A percentile compares a stretch with the other conserved stretches of the same genome.
These are phyloP conservation scores for Poeciliopsis infans DNA, from an alignment of 2,797 vertebrate species.

Conservation along the genomic window DNA sequence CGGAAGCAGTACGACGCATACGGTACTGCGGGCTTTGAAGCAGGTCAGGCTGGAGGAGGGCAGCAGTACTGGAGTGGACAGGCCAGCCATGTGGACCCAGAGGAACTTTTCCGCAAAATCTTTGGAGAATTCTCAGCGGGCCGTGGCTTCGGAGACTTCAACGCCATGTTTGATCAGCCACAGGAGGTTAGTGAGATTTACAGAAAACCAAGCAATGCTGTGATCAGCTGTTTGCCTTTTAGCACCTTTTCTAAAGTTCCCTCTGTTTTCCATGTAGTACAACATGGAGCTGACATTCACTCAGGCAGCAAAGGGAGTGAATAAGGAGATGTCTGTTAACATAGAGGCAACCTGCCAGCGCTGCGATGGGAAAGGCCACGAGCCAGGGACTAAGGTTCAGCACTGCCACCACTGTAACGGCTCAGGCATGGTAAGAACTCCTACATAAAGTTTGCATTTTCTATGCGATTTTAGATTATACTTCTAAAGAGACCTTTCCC, in stretches of 20 bases:
- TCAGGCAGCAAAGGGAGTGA: constrained; percentile 97
- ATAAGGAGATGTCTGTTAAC: constrained; percentile 92
- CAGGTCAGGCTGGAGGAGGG: constrained; percentile 74
- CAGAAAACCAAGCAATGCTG: background rate
- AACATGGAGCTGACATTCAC: constrained; percentile 95
- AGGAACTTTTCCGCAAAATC: constrained; percentile 97
- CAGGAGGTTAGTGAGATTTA: constrained; percentile 85
- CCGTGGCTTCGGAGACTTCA: constrained; percentile 89
- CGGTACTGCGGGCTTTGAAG: constrained; percentile 86
- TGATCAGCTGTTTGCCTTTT: constrained; percentile 9
- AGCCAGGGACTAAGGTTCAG: constrained; percentile 92
- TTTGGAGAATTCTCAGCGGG: constrained; percentile 94
- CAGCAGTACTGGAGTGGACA: constrained; percentile 88
- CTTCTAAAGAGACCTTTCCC: background rate
- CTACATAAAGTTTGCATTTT: fast-evolving
- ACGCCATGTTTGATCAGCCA: constrained; percentile 89
- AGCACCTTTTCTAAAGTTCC: background rate
- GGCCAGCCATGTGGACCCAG: constrained; percentile 84
- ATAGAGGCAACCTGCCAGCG: constrained; percentile 87
- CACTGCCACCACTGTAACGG: constrained; percentile 92
- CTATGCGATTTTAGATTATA: background rate
- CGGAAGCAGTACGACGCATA: constrained; percentile 94
- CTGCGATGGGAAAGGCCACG: constrained; percentile 90
- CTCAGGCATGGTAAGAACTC: constrained; percentile 90
- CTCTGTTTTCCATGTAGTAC: constrained; percentile 77